Base-by-base conservation (phyloP, 2,888 invertebrate genomes). In the Oscheius sp. region DNA sequence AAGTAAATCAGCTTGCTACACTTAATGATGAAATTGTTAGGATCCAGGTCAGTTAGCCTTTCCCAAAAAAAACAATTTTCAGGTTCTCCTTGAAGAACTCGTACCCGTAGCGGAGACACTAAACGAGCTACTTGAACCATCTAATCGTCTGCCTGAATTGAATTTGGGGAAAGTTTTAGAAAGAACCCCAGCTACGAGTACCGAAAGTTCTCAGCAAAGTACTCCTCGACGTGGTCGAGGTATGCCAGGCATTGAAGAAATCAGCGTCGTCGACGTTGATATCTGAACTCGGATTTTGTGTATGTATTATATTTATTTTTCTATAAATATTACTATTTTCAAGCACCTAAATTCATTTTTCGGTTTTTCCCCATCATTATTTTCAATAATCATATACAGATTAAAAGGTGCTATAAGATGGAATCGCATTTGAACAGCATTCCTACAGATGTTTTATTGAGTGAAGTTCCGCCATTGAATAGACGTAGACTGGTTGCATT, bases 141-240 rank as follows among this genome's bases (percentile, higher is more conserved):
- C 72, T n/a, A 76, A 82, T 2, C 80, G 79, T n/a, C 74, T 83
- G 9, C 79, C 81, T 1, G 64, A 68, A 14, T 66, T 83, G 24
- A 71, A 78, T 24, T 70, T 78, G 32, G 68, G 71, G 14, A 63
- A 47, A 36, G 72, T 76, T 5, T 71, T 76, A 12, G 68, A 68
- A 30, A 67, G 72, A 9, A 70, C 76, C 14, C 69, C 72, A 0
- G 68, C 47, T 4, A 56, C 70, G 9, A 74, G 72, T 51, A 67
- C 63, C 38, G 72, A 69, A 33, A 74, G 73, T 50, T 74, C 76
- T 2, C 54, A 62, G 14, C 71, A 73, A 51, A 73, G 71, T 50
- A 75, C 75, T 8, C 75, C 75, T 20, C 51, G 69, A 20, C 68
- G 62, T 14, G 49, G 36, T 17, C 54, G 47, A n/a, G 49, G 20